phyloP scores from a whole-genome alignment of 2,888 invertebrate species.

The Asteroscopus sphinx region DNA sequence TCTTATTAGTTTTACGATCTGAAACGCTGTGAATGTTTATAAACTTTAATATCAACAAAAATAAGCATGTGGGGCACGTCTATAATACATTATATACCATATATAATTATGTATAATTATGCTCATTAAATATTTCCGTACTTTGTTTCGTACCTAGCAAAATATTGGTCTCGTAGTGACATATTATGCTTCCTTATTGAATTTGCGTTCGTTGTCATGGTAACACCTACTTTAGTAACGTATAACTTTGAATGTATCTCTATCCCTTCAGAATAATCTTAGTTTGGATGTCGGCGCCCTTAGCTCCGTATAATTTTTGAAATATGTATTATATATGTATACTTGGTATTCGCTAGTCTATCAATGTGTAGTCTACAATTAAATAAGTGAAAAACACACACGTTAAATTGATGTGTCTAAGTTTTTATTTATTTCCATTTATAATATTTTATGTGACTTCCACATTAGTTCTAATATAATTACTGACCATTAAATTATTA shows the following conservation, averaged over 20 bases:
- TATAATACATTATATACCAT: constrained; percentile 9
- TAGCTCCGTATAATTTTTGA: neutral
- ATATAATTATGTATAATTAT: constrained; percentile 28
- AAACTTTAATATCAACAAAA: constrained; percentile 24
- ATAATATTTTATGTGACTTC: constrained; percentile 29
- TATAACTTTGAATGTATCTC: no score
- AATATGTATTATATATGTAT: neutral
- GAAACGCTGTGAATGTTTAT: constrained; percentile 20
- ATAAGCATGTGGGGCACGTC: constrained; percentile 40
- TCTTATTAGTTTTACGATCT: constrained; percentile 32
- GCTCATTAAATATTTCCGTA: constrained; percentile 22
- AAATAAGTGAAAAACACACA: constrained; percentile 11
- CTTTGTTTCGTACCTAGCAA: constrained; percentile 3
- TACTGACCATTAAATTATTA: constrained; percentile 32
- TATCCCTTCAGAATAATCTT: neutral
- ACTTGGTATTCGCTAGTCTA: neutral
- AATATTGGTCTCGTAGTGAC: constrained; percentile 25
- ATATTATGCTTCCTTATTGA: constrained; percentile 14
- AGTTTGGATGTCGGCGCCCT: neutral
- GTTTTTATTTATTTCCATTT: constrained; percentile 17
- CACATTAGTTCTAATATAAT: constrained; percentile 40
- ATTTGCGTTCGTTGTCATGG: constrained; percentile 8
- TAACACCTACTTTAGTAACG: neutral
- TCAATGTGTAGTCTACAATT: neutral
- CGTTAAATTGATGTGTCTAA: constrained; percentile 5